Evolutionary conservation across 2,797 vertebrate species (phyloP).

Genomic region (Spea hammondii): DNA sequence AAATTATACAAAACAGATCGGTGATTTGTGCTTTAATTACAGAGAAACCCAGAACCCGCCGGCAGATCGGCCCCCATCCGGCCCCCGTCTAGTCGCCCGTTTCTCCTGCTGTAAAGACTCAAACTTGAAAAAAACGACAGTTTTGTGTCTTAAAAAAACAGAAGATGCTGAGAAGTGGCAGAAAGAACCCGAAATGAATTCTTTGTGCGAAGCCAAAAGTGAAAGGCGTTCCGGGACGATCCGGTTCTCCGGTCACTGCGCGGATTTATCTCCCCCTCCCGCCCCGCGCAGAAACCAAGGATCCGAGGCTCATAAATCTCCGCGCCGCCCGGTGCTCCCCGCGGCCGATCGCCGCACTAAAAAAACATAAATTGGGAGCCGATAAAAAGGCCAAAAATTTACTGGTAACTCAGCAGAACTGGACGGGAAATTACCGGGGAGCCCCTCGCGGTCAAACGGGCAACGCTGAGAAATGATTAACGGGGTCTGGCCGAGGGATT

Average conservation of each 20-base stretch:
- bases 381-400: constrained; percentile 14
- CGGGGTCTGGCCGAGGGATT: not conserved
- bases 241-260: no score
- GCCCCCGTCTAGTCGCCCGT: no score
- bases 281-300: not conserved
- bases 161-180: no score
- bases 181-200: no score
- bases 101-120: no score
- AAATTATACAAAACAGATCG: not conserved
- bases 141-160: no score
- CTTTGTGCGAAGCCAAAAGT: no score
- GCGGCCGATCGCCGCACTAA: not conserved
- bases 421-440: constrained; percentile 9
- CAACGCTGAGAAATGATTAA: constrained; percentile 8
- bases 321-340: not conserved
- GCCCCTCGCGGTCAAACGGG: constrained; percentile 14
- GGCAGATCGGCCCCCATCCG: no score
- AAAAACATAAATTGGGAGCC: constrained; percentile 7
- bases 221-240: no score
- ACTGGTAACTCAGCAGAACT: constrained; percentile 29
- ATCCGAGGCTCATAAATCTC: not conserved
- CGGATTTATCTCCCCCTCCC: no score
- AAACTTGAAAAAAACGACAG: no score
- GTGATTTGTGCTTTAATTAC: not conserved
- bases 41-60: no score